A percentile compares a stretch with the other conserved stretches of the same genome.
These are phyloP conservation scores for Spheniscus mendiculus DNA, from an alignment of 2,113 vertebrate genomes.

Conservation along the genomic window DNA sequence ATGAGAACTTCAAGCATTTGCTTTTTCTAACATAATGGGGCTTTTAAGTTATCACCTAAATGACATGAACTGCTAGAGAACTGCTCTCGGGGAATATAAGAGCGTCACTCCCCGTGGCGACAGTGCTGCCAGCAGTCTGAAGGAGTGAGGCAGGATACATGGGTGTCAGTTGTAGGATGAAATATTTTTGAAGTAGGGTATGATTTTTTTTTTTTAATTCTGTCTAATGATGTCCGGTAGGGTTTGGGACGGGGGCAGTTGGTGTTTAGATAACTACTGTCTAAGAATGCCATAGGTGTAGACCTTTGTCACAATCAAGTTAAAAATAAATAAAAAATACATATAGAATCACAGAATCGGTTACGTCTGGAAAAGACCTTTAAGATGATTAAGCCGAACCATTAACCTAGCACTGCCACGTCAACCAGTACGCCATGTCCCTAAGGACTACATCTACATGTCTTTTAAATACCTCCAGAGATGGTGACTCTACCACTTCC, in stretches of 20 bases:
- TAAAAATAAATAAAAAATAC: background rate
- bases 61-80: background rate
- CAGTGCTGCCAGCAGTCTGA: background rate
- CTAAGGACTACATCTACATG: too few relatives aligned
- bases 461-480: too few relatives aligned
- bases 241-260: rapidly evolving
- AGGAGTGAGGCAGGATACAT: background rate
- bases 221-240: background rate
- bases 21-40: background rate
- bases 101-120: background rate
- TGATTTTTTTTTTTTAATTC: background rate
- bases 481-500: too few relatives aligned
- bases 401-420: too few relatives aligned
- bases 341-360: too few relatives aligned
- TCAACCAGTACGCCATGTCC: too few relatives aligned
- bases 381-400: too few relatives aligned
- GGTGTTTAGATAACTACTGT: background rate
- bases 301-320: background rate
- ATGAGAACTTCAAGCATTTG: background rate
- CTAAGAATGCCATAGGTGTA: background rate
- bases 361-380: too few relatives aligned
- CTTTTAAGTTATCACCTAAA: background rate
- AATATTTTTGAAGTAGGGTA: background rate
- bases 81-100: background rate
- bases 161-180: background rate